Conservation (phyloP, 2,888 invertebrate species). For the Embidobia sp. region DNA sequence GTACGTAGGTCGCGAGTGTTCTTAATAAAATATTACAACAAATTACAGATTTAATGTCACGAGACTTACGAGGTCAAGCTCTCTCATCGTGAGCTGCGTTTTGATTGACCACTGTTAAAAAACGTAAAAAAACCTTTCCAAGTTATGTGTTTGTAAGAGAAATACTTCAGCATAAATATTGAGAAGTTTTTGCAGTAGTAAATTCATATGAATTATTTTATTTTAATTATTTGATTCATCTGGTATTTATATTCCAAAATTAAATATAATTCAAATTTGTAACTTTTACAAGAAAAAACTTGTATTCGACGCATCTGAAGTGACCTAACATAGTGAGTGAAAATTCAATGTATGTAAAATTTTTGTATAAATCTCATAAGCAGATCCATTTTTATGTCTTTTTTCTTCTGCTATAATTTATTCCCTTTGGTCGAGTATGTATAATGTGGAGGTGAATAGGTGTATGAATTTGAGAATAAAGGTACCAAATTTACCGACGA, state of each 20-base stretch:
- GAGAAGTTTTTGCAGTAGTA: too few relatives aligned
- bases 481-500: constrained; percentile 76
- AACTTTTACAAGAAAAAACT: background rate
- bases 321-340: too few relatives aligned
- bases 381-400: constrained; percentile 22
- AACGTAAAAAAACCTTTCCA: background rate
- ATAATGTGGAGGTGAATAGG: constrained; percentile 41
- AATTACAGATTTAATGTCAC: constrained; percentile 73
- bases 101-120: constrained; percentile 49
- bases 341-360: constrained; percentile 14
- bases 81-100: constrained; percentile 41
- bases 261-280: too few relatives aligned
- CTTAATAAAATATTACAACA: constrained; percentile 64
- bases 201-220: too few relatives aligned
- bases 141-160: background rate
- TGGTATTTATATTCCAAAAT: too few relatives aligned
- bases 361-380: constrained; percentile 37
- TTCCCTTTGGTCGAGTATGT: constrained; percentile 23
- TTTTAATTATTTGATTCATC: too few relatives aligned
- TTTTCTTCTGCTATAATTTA: constrained; percentile 37
- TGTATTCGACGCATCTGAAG: too few relatives aligned
- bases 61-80: constrained; percentile 63
- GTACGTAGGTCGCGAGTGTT: constrained; percentile 57
- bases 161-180: background rate
- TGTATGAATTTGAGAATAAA: constrained; percentile 62